Base-by-base conservation (phyloP, 2,797 vertebrate genomes). In the Emys orbicularis region DNA sequence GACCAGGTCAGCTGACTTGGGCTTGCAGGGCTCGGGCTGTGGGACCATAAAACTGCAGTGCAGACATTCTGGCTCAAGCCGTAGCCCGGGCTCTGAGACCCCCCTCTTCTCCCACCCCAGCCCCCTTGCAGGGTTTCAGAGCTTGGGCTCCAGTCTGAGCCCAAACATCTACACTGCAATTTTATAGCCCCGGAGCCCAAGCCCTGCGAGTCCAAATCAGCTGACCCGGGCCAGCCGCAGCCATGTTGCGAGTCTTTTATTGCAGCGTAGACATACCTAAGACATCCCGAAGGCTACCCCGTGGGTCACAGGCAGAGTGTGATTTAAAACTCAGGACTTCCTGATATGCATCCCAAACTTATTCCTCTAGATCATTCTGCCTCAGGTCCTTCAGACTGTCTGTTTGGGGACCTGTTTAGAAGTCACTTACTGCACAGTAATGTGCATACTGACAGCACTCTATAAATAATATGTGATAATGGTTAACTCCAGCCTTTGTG, bases 301-400 rank as follows among this genome's bases (percentile, higher is more conserved):
- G n/a, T 59, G 84, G 16, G 74, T 76, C 29, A 80, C 12, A 5
- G 61, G 83, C 85, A 96, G 95, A 93, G 79, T 2, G 10, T 29
- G 65, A 25, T 56, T 72, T 84, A 79, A 96, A 95, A 80, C 9
- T 6, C 84, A 50, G 16, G 0, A 53, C 59, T 27, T 81, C 92
- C 81, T 83, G 49, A 86, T 92, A 41, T 68, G 31, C 3, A 0
- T 7, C 82, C 12, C 65, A 25, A 85, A 90, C 0, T 1, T 31
- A 23, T 86, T 92, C 59, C 68, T 47, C n/a, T 76, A 59, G 81
- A 50, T 87, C 79, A 15, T 31, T n/a, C 2, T 90, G 56, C 49
- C 56, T 80, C 54, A 86, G 52, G 54, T 56, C 34, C 29, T 16
- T 59, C 8, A 93, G 79, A 29, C 5, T 54, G 0, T 0, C 25